phyloP scores from a whole-genome alignment of 2,888 invertebrate genomes.

The Cryptocephalus moraei region DNA sequence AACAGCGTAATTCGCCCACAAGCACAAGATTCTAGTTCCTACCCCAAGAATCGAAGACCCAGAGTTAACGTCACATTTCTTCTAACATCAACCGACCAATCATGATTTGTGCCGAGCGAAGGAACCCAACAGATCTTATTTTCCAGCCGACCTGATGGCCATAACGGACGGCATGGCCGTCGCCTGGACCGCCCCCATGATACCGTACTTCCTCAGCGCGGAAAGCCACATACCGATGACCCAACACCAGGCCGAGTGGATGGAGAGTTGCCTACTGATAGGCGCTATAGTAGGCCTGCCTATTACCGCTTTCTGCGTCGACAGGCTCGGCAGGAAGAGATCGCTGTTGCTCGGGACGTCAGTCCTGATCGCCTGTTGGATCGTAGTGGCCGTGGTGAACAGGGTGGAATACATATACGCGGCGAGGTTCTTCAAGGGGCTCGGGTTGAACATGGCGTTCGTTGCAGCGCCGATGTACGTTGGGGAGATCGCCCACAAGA shows the following conservation, averaged over 20 bases:
- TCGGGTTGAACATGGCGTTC: constrained; percentile 35
- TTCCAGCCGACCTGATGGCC: constrained; percentile 34
- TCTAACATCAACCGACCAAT: too few species aligned
- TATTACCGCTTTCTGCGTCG: constrained; percentile 23
- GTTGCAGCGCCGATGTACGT: constrained; percentile 36
- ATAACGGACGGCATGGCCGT: constrained; percentile 36
- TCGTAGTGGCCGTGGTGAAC: constrained; percentile 23
- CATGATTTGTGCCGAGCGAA: too few species aligned
- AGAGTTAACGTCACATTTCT: too few species aligned
- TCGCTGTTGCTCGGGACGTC: constrained; percentile 27
- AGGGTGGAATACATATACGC: constrained; percentile 24
- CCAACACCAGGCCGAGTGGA: constrained; percentile 19
- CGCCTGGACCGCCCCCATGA: constrained; percentile 34
- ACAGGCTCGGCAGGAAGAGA: constrained; percentile 25
- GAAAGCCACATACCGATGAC: constrained; percentile 29
- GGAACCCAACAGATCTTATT: neutral
- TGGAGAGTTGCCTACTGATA: constrained; percentile 21
- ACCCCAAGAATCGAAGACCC: too few species aligned
- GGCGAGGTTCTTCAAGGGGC: constrained; percentile 29
- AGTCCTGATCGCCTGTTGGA: constrained; percentile 27
- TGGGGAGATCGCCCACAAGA: constrained; percentile 34
- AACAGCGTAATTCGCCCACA: too few species aligned
- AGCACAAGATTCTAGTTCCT: too few species aligned
- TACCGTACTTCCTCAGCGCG: constrained; percentile 27
- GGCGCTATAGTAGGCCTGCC: constrained; percentile 22